A percentile compares a stretch with the other conserved stretches of the same genome.
Evolutionary conservation across 2,888 invertebrate species (phyloP).

Genomic region (Limnephilus auricula): DNA sequence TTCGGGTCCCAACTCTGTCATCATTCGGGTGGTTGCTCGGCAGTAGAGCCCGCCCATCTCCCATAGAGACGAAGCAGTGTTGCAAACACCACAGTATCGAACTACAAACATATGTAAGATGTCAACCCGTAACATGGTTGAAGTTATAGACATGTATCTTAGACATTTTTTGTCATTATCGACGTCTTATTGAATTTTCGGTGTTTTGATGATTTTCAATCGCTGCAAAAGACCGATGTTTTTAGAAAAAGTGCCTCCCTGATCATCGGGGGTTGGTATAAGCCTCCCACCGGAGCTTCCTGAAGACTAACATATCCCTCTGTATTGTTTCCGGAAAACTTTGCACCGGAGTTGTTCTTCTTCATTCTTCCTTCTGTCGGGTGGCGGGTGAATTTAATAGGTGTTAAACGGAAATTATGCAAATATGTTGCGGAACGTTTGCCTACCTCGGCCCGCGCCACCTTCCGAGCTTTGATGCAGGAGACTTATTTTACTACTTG

Average conservation of each 20-base stretch:
- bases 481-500: neutral
- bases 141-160: no score
- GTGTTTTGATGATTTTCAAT: neutral
- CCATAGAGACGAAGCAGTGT: no score
- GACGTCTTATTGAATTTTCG: neutral
- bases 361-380: slow-evolving; percentile 51
- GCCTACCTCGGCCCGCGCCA: slow-evolving; percentile 6
- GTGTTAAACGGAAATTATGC: slow-evolving; percentile 67
- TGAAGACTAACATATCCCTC: slow-evolving; percentile 63
- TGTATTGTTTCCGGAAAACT: slow-evolving; percentile 64
- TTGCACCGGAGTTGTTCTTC: slow-evolving; percentile 58
- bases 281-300: slow-evolving; percentile 36
- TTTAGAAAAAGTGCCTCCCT: neutral
- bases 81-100: no score
- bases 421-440: slow-evolving; percentile 64
- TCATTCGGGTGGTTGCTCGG: no score
- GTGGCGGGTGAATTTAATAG: slow-evolving; percentile 64
- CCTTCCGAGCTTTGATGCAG: slow-evolving; percentile 2
- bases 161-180: neutral
- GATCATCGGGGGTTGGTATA: neutral
- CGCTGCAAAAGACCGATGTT: neutral
- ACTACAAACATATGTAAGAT: neutral
- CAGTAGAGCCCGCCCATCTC: no score
- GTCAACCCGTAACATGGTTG: neutral
- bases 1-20: no score